phyloP scores from a whole-genome alignment of 2,113 vertebrate genomes.

The Entosphenus tridentatus region DNA sequence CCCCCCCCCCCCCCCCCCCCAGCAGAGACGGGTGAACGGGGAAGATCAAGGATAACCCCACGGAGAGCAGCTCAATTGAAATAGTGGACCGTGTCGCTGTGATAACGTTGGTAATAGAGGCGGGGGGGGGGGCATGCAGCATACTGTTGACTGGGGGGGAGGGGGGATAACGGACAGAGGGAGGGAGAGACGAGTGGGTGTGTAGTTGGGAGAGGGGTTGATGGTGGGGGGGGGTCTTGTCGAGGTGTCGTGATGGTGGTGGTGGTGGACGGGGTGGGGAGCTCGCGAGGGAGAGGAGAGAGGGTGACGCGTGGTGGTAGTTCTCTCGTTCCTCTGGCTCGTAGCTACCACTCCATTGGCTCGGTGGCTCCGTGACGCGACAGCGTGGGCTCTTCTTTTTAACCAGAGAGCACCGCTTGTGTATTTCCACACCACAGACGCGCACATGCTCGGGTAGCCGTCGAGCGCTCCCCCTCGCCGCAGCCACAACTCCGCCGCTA shows the following conservation, averaged over 20 bases:
- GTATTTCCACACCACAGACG: too few relatives aligned
- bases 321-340: too few relatives aligned
- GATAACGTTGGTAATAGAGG: constrained; percentile 7
- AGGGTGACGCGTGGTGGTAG: not conserved
- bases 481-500: too few relatives aligned
- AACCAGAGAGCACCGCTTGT: too few relatives aligned
- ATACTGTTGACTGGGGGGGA: constrained; percentile 6
- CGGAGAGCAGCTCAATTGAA: too few relatives aligned
- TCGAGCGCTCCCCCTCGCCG: too few relatives aligned
- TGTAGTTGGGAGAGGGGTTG: not conserved
- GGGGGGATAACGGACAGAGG: not conserved
- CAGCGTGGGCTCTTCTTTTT: too few relatives aligned
- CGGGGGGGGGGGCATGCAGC: constrained; percentile 1
- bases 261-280: not conserved
- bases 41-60: too few relatives aligned
- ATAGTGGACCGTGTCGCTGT: constrained; percentile 8
- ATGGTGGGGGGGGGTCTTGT: rapidly evolving
- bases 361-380: too few relatives aligned
- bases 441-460: too few relatives aligned
- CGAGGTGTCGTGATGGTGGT: not conserved
- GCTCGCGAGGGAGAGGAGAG: not conserved
- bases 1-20: too few relatives aligned
- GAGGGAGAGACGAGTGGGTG: not conserved
- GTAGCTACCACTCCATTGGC: too few relatives aligned
- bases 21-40: not conserved